Percentiles rank a stretch among this genome's conserved stretches.
Conservation (phyloP, 2,888 invertebrate genomes). For the Synergus gifuensis region DNA sequence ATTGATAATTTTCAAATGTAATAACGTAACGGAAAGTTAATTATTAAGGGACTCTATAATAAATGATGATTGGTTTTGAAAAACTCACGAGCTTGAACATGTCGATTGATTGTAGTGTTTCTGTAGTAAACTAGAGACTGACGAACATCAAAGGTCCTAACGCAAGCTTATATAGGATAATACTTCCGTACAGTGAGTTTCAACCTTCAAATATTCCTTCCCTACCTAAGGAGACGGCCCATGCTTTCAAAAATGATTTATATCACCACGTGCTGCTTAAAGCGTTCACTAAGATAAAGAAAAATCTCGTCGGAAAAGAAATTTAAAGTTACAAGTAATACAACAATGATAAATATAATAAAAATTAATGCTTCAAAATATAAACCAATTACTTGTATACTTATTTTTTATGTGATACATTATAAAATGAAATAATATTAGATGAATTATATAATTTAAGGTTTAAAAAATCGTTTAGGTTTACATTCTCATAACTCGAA, state of each 20-base stretch:
- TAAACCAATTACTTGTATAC: neutral
- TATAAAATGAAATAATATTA: neutral
- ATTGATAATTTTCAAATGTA: too few relatives aligned
- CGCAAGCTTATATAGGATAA: conserved; percentile 68
- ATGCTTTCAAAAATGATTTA: conserved; percentile 12
- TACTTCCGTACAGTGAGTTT: conserved; percentile 53
- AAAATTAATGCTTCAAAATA: neutral
- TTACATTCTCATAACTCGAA: neutral
- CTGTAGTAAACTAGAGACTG: conserved; percentile 68
- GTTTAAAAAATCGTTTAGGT: too few relatives aligned
- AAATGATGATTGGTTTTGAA: neutral
- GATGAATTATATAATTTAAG: too few relatives aligned
- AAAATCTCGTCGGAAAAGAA: neutral
- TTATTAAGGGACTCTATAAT: neutral
- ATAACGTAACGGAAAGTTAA: too few relatives aligned
- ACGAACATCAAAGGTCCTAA: conserved; percentile 63
- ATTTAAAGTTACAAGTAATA: neutral
- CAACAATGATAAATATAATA: too few relatives aligned
- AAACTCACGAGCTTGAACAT: conserved; percentile 83
- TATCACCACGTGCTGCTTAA: neutral
- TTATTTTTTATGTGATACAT: neutral
- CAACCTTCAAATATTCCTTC: conserved; percentile 59
- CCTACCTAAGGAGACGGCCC: conserved; percentile 38
- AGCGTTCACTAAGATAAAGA: neutral
- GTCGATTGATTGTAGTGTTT: conserved; percentile 72